Base-by-base conservation (phyloP, 2,797 vertebrate genomes). In the Enteromius paludinosus region DNA sequence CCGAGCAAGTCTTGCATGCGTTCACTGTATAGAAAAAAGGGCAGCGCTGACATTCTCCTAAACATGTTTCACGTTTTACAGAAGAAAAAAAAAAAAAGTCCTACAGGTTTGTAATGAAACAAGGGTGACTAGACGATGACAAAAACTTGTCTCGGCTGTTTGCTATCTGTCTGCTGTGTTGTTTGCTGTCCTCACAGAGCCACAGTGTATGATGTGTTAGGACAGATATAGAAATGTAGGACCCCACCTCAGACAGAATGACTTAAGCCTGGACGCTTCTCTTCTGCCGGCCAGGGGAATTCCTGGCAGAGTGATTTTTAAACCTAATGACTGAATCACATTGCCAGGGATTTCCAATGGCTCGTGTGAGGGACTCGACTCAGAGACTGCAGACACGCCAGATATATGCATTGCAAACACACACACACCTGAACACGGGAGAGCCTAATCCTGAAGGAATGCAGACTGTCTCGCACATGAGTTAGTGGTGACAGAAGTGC, bases 271-370 rank as follows among this genome's bases (percentile, higher is more conserved):
- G 49, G 59, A 59, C 41, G 23, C 74, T 74, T 61, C 80, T 75
- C 87, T 91, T 95, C 96, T 94, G 93, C 76, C 91, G 95, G 92
- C 96, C 93, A 96, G 93, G 95, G 97, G 97, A 95, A 96, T 97
- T 97, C 97, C 97, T 97, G 97, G 96, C 94, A 96, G 96, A 96
- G 97, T 96, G 97, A 97, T 98, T 97, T 97, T 97, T 95, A 87
- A 93, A 90, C 92, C 87, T 90, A 92, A 87, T 90, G 89, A 90
- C 91, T 94, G 96, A 97, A 98, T 98, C 97, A 98, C 97, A 98
- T 97, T 98, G 97, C 97, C 97, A 98, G 97, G 97, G 97, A 98
- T 97, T 98, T 97, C 97, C 97, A 98, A 96, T 96, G 90, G 95
- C 93, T 94, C 91, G 93, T 92, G 93, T 83, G 96, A 93, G 89